Evolutionary conservation across 2,888 invertebrate species (phyloP).

Genomic region (Molanna angustata): DNA sequence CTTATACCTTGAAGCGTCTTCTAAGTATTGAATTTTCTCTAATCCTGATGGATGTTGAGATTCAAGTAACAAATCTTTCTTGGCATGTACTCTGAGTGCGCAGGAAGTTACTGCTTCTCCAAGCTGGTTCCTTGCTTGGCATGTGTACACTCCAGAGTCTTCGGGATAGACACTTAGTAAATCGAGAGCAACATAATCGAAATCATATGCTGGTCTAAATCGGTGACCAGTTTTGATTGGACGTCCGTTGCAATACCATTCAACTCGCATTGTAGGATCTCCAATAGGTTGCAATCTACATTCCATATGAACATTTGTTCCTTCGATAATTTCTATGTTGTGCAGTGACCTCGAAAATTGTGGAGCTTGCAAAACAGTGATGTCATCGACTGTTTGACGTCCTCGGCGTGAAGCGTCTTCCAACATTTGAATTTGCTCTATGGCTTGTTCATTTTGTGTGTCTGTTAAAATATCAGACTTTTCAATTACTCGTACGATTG

Average conservation of each 20-base stretch:
- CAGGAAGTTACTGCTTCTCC: conserved; percentile 95
- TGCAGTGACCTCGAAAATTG: conserved; percentile 85
- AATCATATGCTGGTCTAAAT: conserved; percentile 94
- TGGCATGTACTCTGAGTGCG: conserved; percentile 83
- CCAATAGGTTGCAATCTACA: conserved; percentile 88
- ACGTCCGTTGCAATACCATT: conserved; percentile 95
- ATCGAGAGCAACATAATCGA: conserved; percentile 96
- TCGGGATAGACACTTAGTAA: conserved; percentile 95
- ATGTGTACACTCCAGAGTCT: conserved; percentile 95
- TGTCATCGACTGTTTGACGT: conserved; percentile 73
- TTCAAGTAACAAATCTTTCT: conserved; percentile 83
- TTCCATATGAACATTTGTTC: conserved; percentile 89
- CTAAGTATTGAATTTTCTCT: conserved; percentile 88
- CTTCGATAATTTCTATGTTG: conserved; percentile 86
- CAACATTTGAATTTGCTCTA: conserved; percentile 87
- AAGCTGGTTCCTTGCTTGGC: conserved; percentile 89
- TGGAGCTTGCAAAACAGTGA: conserved; percentile 80
- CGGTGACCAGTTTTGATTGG: conserved; percentile 91
- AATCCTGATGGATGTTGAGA: conserved; percentile 88
- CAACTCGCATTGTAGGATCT: conserved; percentile 88
- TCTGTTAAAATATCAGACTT: conserved; percentile 82
- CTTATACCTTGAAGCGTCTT: conserved; percentile 83
- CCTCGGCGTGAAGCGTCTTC: conserved; percentile 75
- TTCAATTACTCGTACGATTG: conserved; percentile 83
- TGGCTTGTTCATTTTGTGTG: conserved; percentile 86